Percentiles rank a stretch among this genome's conserved stretches.
These are phyloP conservation scores for Galago senegalensis DNA, from an alignment of 2,797 vertebrate species.

Conservation along the genomic window DNA sequence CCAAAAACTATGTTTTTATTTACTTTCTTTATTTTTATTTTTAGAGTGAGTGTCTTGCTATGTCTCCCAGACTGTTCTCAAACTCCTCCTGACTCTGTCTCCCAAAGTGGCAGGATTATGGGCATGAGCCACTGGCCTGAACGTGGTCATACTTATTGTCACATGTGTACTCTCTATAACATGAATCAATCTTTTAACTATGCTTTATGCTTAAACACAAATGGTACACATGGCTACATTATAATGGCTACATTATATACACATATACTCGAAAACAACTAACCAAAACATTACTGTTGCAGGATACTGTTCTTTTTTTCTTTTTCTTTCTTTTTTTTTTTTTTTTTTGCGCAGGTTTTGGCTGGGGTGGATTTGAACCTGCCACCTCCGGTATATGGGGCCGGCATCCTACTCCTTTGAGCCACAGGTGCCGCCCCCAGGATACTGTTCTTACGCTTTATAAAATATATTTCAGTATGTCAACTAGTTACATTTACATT, in stretches of 20 bases:
- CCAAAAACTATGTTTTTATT: background rate
- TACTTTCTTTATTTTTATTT: background rate
- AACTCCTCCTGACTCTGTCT: background rate
- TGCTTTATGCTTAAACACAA: conserved; percentile 30
- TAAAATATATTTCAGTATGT: background rate
- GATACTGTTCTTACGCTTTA: background rate
- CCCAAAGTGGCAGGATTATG: background rate
- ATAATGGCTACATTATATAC: background rate
- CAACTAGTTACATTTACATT: background rate
- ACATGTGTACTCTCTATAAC: background rate
- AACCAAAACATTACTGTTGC: background rate
- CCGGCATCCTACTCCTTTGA: too few relatives aligned
- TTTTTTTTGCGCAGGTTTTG: too few relatives aligned
- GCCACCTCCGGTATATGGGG: too few relatives aligned
- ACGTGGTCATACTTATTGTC: background rate
- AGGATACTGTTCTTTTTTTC: background rate
- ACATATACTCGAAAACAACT: background rate
- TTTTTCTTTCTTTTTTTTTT: too few relatives aligned
- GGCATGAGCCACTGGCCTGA: background rate
- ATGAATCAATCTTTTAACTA: background rate
- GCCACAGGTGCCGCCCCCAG: background rate
- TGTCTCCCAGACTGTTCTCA: background rate
- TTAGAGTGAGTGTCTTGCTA: background rate
- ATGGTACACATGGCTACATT: too few relatives aligned
- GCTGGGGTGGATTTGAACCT: too few relatives aligned